Base-by-base conservation (phyloP, 2,888 invertebrate species). In the Melanostoma mellinum region DNA sequence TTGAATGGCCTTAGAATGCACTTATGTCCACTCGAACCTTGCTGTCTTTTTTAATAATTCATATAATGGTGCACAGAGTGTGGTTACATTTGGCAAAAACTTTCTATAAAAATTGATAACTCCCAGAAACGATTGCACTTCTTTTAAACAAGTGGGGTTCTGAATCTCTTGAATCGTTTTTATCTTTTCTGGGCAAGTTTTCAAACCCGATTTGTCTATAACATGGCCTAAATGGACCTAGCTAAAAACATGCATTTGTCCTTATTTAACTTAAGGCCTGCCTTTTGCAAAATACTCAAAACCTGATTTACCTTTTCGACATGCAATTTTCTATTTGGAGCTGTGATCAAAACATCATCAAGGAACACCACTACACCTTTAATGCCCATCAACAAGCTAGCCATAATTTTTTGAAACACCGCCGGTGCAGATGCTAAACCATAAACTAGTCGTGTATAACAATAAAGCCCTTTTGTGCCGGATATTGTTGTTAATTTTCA, bases 211-310 rank as follows among this genome's bases (percentile, higher is more conserved):
- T 30, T 32, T 50, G 32, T 50, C 50, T 8, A 50, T 50, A 32
- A 50, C 50, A 50, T 50, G 50, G 32, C 50, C 50, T 32, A 50
- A 50, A 50, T 50, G 32, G 50, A 50, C 50, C 32, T 50, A 32
- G 50, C 30, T 30, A 50, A 50, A 6, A 50, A 50, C 4, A 32
- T 9, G 5, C 50, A 50, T 50, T 50, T n/a, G n/a, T n/a, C n/a
- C n/a, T n/a, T n/a, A n/a, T n/a, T n/a, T n/a, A n/a, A n/a, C n/a
- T n/a, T n/a, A n/a, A n/a, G n/a, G n/a, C n/a, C n/a, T n/a, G n/a
- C n/a, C n/a, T n/a, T n/a, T n/a, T n/a, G n/a, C n/a, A n/a, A n/a
- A n/a, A n/a, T n/a, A n/a, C n/a, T n/a, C n/a, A n/a, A n/a, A n/a
- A n/a, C n/a, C n/a, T n/a, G n/a, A n/a, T n/a, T n/a, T n/a, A n/a